Base-by-base conservation (phyloP, 1,140 invertebrate species). In the Psix sp. region DNA sequence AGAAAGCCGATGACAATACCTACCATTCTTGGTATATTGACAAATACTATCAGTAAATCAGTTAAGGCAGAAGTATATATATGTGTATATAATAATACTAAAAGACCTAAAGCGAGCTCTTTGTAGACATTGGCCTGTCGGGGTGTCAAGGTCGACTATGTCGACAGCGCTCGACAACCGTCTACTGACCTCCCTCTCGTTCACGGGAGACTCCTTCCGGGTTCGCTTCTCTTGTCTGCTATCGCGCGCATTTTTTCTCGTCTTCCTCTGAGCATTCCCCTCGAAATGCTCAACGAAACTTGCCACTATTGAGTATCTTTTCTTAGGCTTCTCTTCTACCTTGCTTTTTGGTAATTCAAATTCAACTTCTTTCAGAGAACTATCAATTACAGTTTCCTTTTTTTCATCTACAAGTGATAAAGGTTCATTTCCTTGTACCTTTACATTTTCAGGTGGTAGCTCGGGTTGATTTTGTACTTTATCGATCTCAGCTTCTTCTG, bases 141-240 rank as follows among this genome's bases (percentile, higher is more conserved):
- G 74, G 42, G 39, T 17, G 45, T 49, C 42, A 60, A 65, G 62
- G 63, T 68, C 52, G 66, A 73, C 72, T 76, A 59, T 70, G 57
- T 70, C 65, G 62, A 29, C 73, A 71, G 63, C 48, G 74, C 52
- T 56, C 72, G 42, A 31, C 38, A 62, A 48, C 63, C 14, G 35
- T 76, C 54, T 84, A 86, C 86, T 87, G 86, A 87, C 86, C 86
- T 87, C 86, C 84, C 84, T 82, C 59, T 87, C 84, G 77, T 77
- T 80, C 77, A 67, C 76, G 78, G 84, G 83, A 81, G 82, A 79
- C 51, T 80, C 54, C 74, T 78, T 78, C 57, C 54, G 65, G 68
- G 42, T 48, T 70, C 73, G 54, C 63, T 66, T 75, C 71, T 68
- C 76, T 39, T 72, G 67, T 48, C 48, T 62, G 40, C 10, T 60